Evolutionary conservation across 2,888 invertebrate species (phyloP), one percentile per base, ranked within the genome.

Genomic region (Monochamus alternatus): DNA sequence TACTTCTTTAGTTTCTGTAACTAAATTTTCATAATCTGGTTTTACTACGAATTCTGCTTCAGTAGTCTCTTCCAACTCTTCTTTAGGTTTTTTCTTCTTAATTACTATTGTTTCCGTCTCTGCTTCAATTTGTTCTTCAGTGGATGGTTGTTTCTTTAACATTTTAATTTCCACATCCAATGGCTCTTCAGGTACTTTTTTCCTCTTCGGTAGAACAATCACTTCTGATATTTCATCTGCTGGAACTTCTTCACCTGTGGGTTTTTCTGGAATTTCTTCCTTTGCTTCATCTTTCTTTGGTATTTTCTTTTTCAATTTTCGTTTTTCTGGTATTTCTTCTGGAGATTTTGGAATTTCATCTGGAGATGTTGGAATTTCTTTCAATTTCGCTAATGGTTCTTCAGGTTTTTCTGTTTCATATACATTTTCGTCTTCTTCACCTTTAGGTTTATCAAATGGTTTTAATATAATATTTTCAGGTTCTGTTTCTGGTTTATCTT

Each of bases 1-100:
- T 85, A 91, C 91, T 84, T 79, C 85, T 84, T 91, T 90, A 75
- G 91, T 90, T 84, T 92, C 91, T 80, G 87, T 86, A 30, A 88
- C 86, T 73, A 22, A 22, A 38, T 38, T 38, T 38, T 7, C 4
- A 7, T 38, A 38, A 12, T 89, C 88, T 38, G 89, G 89, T 82
- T 89, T 87, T 3, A 92, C 86, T 5, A 90, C 87, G 71, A 91
- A 90, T 83, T 91, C 91, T 82, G 90, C 90, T 47, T 88, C 81
- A 7, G 84, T 79, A 52, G 81, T 79, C 71, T 84, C 81, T 60
- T 81, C 73, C 62, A 81, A 80, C 76, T 81, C 75, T 47, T 83
- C 80, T 69, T 83, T 81, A n/a, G 80, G 79, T 74, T 84, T 81
- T 51, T 84, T 72, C 68, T 82, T 81, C 60, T 78, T 74, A 64